Base-by-base conservation (phyloP, 2,797 vertebrate genomes). In the Clarias laeviceps region DNA sequence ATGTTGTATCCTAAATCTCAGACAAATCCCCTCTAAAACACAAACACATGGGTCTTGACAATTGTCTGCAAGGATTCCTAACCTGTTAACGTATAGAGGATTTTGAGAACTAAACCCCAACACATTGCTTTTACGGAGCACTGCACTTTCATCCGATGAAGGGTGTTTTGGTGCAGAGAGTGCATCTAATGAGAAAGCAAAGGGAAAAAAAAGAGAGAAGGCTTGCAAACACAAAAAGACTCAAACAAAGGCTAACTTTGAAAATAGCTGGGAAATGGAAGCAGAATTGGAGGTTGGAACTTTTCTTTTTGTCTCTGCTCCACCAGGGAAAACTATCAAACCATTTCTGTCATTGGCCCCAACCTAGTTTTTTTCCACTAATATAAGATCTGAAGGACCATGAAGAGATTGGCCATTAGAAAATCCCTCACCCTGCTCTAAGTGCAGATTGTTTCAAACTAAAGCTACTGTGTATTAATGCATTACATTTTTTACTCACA, bases 301-400 rank as follows among this genome's bases (percentile, higher is more conserved):
- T 89, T 90, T 88, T 74, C 83, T 81, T 87, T 84, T 83, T 45
- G 7, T 89, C 84, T 70, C 17, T 73, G n/a, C 62, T 82, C 90
- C 92, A 84, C 45, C 85, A 89, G 70, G 90, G 88, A 86, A 88
- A 73, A 78, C 83, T 88, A 86, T 91, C 86, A 91, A 91, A 94
- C 92, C 94, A 93, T 87, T 89, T 90, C 85, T 91, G 84, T 34
- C 62, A 20, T 15, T 59, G 80, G 79, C 79, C 66, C 34, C 27
- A 73, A 66, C 79, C 32, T 84, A 79, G 64, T 76, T 87, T 78
- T 82, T 78, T 77, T 80, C 45, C 62, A 65, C 64, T 88, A 89
- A 89, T 89, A 81, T 84, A 92, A 80, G 88, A 82, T 77, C 81
- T 82, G 57, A 78, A 86, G 85, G 54, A 74, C 54, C 70, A 56